Conservation (phyloP, 2,113 vertebrate genomes). For the Phyllopteryx taeniolatus region DNA sequence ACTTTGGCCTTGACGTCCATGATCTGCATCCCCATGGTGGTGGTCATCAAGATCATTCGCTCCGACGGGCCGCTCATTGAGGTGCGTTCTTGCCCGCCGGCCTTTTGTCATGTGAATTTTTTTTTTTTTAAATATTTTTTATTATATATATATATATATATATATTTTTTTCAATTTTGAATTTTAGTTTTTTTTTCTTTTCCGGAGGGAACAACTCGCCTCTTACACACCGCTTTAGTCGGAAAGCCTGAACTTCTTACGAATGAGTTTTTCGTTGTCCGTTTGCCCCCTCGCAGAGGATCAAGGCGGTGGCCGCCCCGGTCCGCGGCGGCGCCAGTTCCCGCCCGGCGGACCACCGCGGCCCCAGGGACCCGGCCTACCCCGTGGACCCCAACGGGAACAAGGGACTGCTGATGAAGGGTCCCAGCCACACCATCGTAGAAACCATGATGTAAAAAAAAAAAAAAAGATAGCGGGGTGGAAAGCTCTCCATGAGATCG, state of each 20-base stretch:
- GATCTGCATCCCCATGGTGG: slow-evolving; percentile 94
- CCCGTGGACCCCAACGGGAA: slow-evolving; percentile 79
- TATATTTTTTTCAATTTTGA: no score
- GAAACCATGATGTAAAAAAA: slow-evolving; percentile 97
- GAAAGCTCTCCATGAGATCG: slow-evolving; percentile 77
- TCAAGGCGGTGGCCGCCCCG: slow-evolving; percentile 89
- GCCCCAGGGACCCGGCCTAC: slow-evolving; percentile 62
- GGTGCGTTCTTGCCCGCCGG: slow-evolving; percentile 68
- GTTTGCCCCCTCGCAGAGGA: slow-evolving; percentile 75
- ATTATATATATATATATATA: no score
- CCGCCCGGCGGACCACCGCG: slow-evolving; percentile 65
- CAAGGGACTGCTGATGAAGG: slow-evolving; percentile 81
- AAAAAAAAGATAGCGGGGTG: slow-evolving; percentile 19
- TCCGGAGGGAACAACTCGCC: no score
- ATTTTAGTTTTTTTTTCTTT: no score
- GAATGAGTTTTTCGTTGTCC: background rate
- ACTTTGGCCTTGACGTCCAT: slow-evolving; percentile 90
- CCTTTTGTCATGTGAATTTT: no score
- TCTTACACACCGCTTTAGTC: no score
- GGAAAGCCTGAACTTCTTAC: no score
- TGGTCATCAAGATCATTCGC: slow-evolving; percentile 87
- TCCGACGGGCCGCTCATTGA: slow-evolving; percentile 93
- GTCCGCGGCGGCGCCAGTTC: slow-evolving; percentile 78
- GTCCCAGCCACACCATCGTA: slow-evolving; percentile 91
- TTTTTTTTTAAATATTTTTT: no score